Percentiles rank a stretch among this genome's conserved stretches.
Conservation (phyloP, 92 coral and sea anemone genomes). For the Siderastrea siderea region DNA sequence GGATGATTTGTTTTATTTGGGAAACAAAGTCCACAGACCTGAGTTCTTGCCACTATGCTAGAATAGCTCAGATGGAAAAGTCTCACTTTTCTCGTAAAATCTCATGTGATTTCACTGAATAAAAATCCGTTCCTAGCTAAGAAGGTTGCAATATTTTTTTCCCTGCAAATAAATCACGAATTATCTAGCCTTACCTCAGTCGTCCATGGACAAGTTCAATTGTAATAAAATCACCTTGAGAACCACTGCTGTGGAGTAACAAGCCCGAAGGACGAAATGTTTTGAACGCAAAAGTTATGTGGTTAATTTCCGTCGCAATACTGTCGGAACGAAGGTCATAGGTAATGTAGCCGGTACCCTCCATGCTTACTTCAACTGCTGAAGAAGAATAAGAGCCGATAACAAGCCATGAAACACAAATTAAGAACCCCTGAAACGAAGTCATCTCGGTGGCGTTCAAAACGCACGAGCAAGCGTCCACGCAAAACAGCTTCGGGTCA, state of each 20-base stretch:
- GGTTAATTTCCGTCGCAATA: constrained; percentile 59
- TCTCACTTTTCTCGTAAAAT: too few species aligned
- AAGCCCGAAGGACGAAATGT: constrained; percentile 90
- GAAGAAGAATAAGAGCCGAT: constrained; percentile 4
- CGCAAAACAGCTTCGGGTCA: not conserved
- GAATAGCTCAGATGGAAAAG: too few species aligned
- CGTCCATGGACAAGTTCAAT: constrained; percentile 91
- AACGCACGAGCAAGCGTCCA: not conserved
- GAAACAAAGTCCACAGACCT: too few species aligned
- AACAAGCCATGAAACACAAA: constrained; percentile 11
- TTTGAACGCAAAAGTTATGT: constrained; percentile 83
- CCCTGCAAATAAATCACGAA: not conserved
- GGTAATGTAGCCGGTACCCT: constrained; percentile 75
- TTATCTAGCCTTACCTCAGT: constrained; percentile 67
- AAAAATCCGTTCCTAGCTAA: too few species aligned
- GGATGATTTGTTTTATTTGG: too few species aligned
- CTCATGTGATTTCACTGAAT: too few species aligned
- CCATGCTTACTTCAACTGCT: constrained; percentile 66
- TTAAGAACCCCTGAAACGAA: constrained; percentile 41
- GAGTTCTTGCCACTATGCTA: too few species aligned
- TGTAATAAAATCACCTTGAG: constrained; percentile 86
- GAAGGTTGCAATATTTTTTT: too few species aligned
- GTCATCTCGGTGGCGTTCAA: constrained; percentile 20
- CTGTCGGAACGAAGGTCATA: constrained; percentile 78
- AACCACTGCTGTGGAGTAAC: constrained; percentile 85